phyloP scores from a whole-genome alignment of 2,888 invertebrate species.

The Dynastes hyllus region DNA sequence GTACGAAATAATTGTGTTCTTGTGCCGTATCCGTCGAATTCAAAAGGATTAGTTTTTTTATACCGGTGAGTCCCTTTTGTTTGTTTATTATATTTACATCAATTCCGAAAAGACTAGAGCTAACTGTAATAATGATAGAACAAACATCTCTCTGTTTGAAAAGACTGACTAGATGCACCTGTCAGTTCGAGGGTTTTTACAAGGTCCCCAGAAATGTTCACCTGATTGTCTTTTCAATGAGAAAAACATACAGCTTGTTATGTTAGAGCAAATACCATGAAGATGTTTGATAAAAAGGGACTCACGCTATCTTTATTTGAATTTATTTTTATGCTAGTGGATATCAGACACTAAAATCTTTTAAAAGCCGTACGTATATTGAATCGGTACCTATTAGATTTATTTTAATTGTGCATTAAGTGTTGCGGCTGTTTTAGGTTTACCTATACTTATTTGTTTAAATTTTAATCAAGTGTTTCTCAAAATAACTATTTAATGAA shows the following conservation, averaged over 20 bases:
- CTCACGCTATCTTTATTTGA: conserved; percentile 53
- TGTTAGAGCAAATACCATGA: conserved; percentile 42
- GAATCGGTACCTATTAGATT: conserved; percentile 16
- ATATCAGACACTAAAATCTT: conserved; percentile 47
- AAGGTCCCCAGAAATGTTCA: conserved; percentile 31
- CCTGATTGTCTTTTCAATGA: conserved; percentile 41
- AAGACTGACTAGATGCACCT: conserved; percentile 55
- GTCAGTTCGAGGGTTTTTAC: conserved; percentile 52
- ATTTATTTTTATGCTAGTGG: conserved; percentile 38
- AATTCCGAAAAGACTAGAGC: conserved; percentile 58
- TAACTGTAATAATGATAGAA: conserved; percentile 61
- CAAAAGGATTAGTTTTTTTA: conserved; percentile 50
- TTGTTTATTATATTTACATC: conserved; percentile 58
- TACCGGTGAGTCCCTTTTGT: conserved; percentile 62
- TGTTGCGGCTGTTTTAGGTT: conserved; percentile 40
- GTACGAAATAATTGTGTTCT: conserved; percentile 45
- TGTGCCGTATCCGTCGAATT: conserved; percentile 46
- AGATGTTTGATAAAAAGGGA: conserved; percentile 55
- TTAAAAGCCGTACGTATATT: conserved; percentile 41
- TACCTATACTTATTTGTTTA: conserved; percentile 35
- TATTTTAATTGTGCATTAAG: conserved; percentile 35
- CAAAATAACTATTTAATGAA: conserved; percentile 39
- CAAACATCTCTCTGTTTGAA: conserved; percentile 56
- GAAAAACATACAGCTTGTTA: conserved; percentile 39
- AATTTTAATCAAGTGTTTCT: conserved; percentile 22